These are phyloP conservation scores for Acanthosepion pharaonis DNA, from an alignment of 2,888 invertebrate species.

Conservation along the genomic window DNA sequence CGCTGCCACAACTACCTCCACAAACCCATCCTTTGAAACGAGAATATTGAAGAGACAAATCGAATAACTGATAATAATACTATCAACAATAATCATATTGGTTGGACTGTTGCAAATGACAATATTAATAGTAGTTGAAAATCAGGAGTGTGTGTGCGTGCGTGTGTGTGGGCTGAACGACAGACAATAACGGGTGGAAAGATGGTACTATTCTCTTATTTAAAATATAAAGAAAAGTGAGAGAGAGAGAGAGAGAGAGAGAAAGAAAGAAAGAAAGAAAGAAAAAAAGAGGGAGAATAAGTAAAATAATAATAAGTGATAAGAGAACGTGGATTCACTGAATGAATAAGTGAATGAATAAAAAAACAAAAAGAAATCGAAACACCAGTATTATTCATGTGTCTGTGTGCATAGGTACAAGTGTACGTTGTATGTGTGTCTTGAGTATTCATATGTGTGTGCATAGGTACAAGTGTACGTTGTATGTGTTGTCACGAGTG, in stretches of 20 bases:
- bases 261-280: neutral
- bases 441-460: neutral
- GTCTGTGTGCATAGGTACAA: neutral
- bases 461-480: neutral
- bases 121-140: neutral
- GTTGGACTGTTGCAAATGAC: neutral
- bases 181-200: no score
- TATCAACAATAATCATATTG: neutral
- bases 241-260: neutral
- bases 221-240: neutral
- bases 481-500: neutral
- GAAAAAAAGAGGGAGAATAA: neutral
- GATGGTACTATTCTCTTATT: neutral
- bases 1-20: neutral
- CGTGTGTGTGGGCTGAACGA: no score
- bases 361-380: neutral
- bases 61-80: neutral
- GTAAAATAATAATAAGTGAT: neutral
- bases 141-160: no score
- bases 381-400: neutral
- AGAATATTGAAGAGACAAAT: neutral
- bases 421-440: neutral
- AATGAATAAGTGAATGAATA: neutral
- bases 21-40: constrained; percentile 13
- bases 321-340: neutral